Conservation (phyloP, 2,113 vertebrate species). For the Crotalus horridus region DNA sequence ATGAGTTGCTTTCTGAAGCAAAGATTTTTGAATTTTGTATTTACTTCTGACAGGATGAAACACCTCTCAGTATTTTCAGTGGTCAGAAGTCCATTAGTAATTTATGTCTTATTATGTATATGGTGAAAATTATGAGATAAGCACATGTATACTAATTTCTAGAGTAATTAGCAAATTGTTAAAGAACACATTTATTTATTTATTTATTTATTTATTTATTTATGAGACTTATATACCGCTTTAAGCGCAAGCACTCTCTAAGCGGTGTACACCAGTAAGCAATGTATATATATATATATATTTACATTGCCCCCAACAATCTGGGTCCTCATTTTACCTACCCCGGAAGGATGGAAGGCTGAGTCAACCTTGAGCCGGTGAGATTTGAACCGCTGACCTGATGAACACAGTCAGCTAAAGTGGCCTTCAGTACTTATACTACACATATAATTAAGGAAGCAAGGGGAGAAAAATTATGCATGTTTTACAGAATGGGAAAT, state of each 20-base stretch:
- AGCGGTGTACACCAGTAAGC: no score
- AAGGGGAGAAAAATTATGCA: neutral
- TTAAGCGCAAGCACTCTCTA: no score
- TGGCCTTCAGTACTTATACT: no score
- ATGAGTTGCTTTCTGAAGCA: neutral
- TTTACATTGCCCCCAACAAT: no score
- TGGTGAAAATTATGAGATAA: neutral
- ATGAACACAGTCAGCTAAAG: no score
- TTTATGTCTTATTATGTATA: neutral
- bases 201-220: no score
- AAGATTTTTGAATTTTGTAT: neutral
- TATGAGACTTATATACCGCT: no score
- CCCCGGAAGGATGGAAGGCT: no score
- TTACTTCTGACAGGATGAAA: neutral
- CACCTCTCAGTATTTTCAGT: neutral
- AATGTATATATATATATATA: no score
- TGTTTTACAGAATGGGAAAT: neutral
- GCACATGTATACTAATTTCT: neutral
- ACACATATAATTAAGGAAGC: neutral
- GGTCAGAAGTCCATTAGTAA: neutral
- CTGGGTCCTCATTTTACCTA: no score
- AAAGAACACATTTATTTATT: neutral
- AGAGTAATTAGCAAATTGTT: neutral
- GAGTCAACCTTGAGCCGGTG: no score
- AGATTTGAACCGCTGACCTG: no score